phyloP scores from a whole-genome alignment of 1,140 invertebrate species.

The Maniola jurtina region DNA sequence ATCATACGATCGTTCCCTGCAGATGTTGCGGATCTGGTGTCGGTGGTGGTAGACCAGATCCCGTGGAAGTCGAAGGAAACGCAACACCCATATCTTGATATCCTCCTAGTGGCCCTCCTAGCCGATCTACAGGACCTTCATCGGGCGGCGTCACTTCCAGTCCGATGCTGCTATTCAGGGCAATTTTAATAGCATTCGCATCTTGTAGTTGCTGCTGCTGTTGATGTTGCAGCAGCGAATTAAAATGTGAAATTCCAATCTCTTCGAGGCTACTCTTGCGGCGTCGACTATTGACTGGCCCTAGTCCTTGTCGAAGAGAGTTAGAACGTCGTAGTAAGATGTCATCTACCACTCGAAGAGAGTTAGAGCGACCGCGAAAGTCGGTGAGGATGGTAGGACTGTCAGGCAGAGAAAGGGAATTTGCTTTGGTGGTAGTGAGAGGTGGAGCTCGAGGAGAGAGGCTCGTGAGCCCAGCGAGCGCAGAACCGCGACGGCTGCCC shows the following conservation, averaged over 20 bases:
- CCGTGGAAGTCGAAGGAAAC: slow-evolving; percentile 77
- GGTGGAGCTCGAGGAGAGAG: slow-evolving; percentile 85
- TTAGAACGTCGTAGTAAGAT: slow-evolving; percentile 90
- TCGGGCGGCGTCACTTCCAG: slow-evolving; percentile 91
- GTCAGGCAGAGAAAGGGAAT: slow-evolving; percentile 92
- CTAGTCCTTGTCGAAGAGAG: slow-evolving; percentile 88
- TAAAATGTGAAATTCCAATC: slow-evolving; percentile 88
- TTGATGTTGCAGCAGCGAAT: slow-evolving; percentile 81
- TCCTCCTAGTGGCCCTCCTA: slow-evolving; percentile 65
- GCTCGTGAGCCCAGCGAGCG: slow-evolving; percentile 80
- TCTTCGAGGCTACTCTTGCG: slow-evolving; percentile 92
- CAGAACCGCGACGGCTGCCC: slow-evolving; percentile 79
- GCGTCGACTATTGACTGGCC: slow-evolving; percentile 73
- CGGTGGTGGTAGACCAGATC: slow-evolving; percentile 45
- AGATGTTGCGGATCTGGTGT: slow-evolving; percentile 85
- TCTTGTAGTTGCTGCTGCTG: slow-evolving; percentile 82
- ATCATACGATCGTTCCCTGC: slow-evolving; percentile 95
- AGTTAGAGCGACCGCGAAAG: slow-evolving; percentile 90
- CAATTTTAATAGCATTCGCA: slow-evolving; percentile 86
- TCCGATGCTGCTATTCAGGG: slow-evolving; percentile 91
- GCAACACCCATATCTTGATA: slow-evolving; percentile 75
- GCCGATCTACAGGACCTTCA: slow-evolving; percentile 81
- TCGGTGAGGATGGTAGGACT: slow-evolving; percentile 89
- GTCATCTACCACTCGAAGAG: slow-evolving; percentile 90
- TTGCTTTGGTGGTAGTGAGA: slow-evolving; percentile 89